Evolutionary conservation across 2,888 invertebrate species (phyloP).

Genomic region (Ormyrus pomaceus): DNA sequence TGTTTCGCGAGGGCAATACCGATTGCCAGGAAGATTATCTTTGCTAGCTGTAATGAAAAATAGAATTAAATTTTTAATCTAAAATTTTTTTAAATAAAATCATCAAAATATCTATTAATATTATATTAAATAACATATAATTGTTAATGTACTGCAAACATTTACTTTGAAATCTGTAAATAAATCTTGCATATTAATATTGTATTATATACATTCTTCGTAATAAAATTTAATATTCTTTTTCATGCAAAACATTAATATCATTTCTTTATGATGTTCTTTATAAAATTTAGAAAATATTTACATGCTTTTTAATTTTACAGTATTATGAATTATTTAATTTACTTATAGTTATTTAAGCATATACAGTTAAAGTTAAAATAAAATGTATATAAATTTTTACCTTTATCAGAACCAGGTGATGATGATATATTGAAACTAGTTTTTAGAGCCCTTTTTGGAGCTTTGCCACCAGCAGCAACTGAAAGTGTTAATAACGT

Average conservation of each 20-base stretch:
- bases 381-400: conserved; percentile 1
- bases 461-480: conserved; percentile 56
- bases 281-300: too few species aligned
- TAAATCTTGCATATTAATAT: background rate
- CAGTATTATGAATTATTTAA: too few species aligned
- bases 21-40: conserved; percentile 53
- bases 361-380: background rate
- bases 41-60: conserved; percentile 33
- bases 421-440: conserved; percentile 2
- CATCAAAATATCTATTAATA: background rate
- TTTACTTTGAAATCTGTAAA: background rate
- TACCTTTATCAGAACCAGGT: conserved; percentile 42
- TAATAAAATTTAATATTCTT: background rate
- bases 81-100: background rate
- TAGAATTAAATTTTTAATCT: background rate
- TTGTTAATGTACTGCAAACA: background rate
- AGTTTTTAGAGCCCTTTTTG: conserved; percentile 38
- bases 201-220: background rate
- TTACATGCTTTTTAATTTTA: too few species aligned
- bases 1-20: conserved; percentile 53
- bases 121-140: background rate
- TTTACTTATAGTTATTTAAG: too few species aligned
- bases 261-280: too few species aligned
- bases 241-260: background rate
- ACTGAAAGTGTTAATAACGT: conserved; percentile 33